These are phyloP conservation scores for Bombus haemorrhoidalis DNA, from an alignment of 1,140 invertebrate genomes.

Conservation along the genomic window DNA sequence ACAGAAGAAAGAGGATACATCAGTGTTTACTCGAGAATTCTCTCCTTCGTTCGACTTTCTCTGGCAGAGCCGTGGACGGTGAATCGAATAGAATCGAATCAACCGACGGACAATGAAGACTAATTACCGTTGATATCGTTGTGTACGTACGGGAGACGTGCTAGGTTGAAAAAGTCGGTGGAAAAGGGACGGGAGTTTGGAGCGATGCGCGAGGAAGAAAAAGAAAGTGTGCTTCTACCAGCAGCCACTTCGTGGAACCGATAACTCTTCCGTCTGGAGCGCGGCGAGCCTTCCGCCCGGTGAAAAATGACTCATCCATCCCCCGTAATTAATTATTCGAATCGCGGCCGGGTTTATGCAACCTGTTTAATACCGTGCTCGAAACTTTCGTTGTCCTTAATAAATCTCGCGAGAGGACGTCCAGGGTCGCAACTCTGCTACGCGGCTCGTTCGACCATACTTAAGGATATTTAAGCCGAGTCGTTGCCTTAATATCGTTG, in stretches of 20 bases:
- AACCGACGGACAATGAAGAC: constrained; percentile 59
- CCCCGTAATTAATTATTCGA: constrained; percentile 63
- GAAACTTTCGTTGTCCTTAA: constrained; percentile 37
- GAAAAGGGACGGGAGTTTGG: background rate
- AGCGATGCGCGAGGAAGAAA: background rate
- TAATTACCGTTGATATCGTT: constrained; percentile 65
- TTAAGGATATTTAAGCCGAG: constrained; percentile 30
- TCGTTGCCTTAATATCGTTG: constrained; percentile 51
- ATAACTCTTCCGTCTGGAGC: constrained; percentile 52
- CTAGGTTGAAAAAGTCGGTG: constrained; percentile 34
- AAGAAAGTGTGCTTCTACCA: constrained; percentile 54
- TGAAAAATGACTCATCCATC: constrained; percentile 62
- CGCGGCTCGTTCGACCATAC: background rate
- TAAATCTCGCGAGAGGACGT: constrained; percentile 40
- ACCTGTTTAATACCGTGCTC: constrained; percentile 30
- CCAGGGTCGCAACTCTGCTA: background rate
- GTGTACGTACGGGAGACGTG: constrained; percentile 43
- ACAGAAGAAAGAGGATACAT: constrained; percentile 42
- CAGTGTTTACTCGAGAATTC: constrained; percentile 56
- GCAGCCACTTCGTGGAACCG: constrained; percentile 55
- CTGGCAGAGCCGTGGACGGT: background rate
- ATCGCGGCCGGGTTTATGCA: constrained; percentile 47
- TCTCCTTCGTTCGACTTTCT: constrained; percentile 54
- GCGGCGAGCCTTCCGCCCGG: background rate
- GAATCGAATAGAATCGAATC: constrained; percentile 62